Base-by-base conservation (phyloP, 2,113 vertebrate species). In the Typhlomys cinereus region DNA sequence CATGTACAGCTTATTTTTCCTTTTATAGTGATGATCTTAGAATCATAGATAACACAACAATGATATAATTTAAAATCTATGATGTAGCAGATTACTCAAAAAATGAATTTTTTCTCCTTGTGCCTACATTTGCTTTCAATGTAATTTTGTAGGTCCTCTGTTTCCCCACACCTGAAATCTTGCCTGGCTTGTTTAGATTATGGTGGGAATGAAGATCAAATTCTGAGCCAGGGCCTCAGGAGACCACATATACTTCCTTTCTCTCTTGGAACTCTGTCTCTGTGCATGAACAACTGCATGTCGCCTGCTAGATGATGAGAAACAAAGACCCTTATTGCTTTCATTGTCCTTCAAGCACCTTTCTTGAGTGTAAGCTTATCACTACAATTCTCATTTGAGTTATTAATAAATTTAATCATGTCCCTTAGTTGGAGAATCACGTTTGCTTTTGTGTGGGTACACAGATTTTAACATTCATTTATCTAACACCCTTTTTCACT, bases 91-190 rank as follows among this genome's bases (percentile, higher is more conserved):
- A 57, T 57, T 87, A 15, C n/a, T 90, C 31, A 48, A 23, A n/a
- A n/a, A n/a, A n/a, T n/a, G n/a, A 9, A 81, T 88, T 50, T 80
- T 25, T 70, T 29, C 20, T 67, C 46, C n/a, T 67, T 46, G 39
- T 66, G 70, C 41, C 66, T 66, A 83, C 62, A 20, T 59, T 82
- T 94, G 57, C 90, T 88, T 88, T 50, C 34, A 82, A 36, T 82
- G 52, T 92, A 70, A 86, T 27, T 78, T 61, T 64, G 66, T 69
- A 73, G 70, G 31, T 69, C 57, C 29, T 94, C 74, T 73, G 17
- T 95, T 86, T 92, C 52, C 54, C 34, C 79, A 8, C 29, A n/a
- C 62, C 20, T 64, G 82, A 66, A 78, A 90, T 66, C 29, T 61
- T 89, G 66, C 57, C 41, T 61, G 34, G 25, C 70, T 64, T 78